Evolutionary conservation across 2,113 vertebrate genomes (phyloP), one percentile per base, ranked within the genome.

Genomic region (Notothenia coriiceps): DNA sequence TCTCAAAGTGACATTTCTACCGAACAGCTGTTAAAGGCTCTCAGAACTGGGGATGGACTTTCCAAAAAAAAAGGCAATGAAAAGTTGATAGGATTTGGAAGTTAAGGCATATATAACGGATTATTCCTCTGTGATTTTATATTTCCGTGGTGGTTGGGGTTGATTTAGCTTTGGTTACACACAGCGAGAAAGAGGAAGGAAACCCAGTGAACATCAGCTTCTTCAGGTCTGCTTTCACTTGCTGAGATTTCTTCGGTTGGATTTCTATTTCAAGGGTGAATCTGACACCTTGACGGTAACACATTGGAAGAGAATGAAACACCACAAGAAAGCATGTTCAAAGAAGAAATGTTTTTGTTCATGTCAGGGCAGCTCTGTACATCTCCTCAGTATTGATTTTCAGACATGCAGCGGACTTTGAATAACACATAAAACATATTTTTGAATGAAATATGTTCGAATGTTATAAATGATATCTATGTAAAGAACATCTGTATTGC

Each of bases 1-100:
- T 68, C 11, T 75, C 25, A 35, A 66, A 74, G 79, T 63, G 61
- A 17, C 70, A 86, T 80, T 67, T 64, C 51, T 59, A 55, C 65
- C 35, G 43, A 82, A 79, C 54, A 4, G 29, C 51, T 55, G 67
- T 40, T 40, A 8, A 40, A 40, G 35, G 35, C 35, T 40, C 35
- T 40, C 35, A 40, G 6, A 40, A 40, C 35, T 40, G 6, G 5
- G 35, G 35, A 7, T 6, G 35, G 35, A 40, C 35, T 6, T 40
- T 40, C 35, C 35, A 40, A 40, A 40, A 7, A 40, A 40, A 40
- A 40, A 40, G 7, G 49, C n/a, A 59, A 0, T 52, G 60, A 79
- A 54, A 10, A 3, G 29, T n/a, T 40, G 9, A 60, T 46, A 43
- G 57, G 43, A 68, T 59, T 47, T 61, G 6, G 8, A 17, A 25